phyloP scores from a whole-genome alignment of 2,797 vertebrate genomes.

The Gymnodraco acuticeps region DNA sequence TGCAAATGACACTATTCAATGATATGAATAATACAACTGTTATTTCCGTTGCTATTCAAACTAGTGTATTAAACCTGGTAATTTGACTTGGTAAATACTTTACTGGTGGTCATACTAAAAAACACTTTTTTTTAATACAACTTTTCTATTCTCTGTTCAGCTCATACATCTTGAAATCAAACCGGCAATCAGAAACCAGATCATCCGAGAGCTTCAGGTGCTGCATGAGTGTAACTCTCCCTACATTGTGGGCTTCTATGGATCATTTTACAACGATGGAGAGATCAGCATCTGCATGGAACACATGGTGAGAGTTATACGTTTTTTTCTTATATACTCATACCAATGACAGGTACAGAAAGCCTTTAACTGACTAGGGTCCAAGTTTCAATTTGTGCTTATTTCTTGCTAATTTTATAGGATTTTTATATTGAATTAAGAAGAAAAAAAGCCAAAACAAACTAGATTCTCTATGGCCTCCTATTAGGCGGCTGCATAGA shows the following conservation, averaged over 20 bases:
- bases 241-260: slow-evolving; percentile 96
- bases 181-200: slow-evolving; percentile 96
- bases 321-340: neutral
- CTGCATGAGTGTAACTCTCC: slow-evolving; percentile 96
- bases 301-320: slow-evolving; percentile 89
- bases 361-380: neutral
- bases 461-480: neutral
- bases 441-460: neutral
- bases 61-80: neutral
- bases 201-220: slow-evolving; percentile 96
- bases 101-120: neutral
- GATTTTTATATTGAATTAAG: neutral
- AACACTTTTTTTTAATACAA: neutral
- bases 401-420: neutral
- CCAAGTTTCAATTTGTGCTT: neutral
- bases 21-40: neutral
- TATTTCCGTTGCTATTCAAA: neutral
- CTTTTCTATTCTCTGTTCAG: slow-evolving; percentile 62
- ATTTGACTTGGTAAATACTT: neutral
- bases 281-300: slow-evolving; percentile 99
- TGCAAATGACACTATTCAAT: neutral
- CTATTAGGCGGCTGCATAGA: neutral
- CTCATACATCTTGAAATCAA: slow-evolving; percentile 96
- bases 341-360: neutral
- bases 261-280: slow-evolving; percentile 94